Base-by-base conservation (phyloP, 2,888 invertebrate genomes). In the Psylliodes chrysocephalus region DNA sequence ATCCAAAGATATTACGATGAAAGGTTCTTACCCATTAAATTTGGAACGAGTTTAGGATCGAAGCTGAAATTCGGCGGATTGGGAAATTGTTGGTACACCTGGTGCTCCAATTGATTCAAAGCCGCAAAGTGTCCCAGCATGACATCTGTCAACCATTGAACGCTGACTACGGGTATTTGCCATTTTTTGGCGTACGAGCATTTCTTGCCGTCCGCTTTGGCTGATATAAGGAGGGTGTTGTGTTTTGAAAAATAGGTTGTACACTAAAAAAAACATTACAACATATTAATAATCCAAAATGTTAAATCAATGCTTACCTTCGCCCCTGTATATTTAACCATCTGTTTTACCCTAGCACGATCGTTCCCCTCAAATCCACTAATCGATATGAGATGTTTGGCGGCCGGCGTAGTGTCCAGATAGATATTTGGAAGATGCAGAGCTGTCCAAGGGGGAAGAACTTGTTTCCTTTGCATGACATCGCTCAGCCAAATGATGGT, bases 311-410 rank as follows among this genome's bases (percentile, higher is more conserved):
- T n/a, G n/a, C n/a, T 88, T 79, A 91, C 91, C 82, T 91, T 92
- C 22, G 96, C 96, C 1, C 98, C 98, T 15, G 94, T 86, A 68
- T 91, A 89, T 67, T 90, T 88, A 18, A 96, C 87, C 90, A 97
- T 95, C 76, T 90, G 89, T 75, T 92, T 91, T 40, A 98, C 86
- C 51, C 93, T 86, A 30, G 87, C 86, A 8, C 94, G 85, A 78
- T 98, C 97, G 49, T 92, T 91, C n/a, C 89, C 91, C 57, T 92
- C 89, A 84, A 98, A 99, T 64, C 97, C 97, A 42, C 94, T 91
- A 8, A 94, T 84, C 2, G 94, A 90, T 71, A 95, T 92, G 22
- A 95, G 89, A 81, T 93, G 91, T 73, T 90, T 89, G 0, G 85
- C 82, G 17, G 91, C 89, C 8, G 95, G 95, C 1, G 90, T 86